Evolutionary conservation across 2,888 invertebrate genomes (phyloP).

Genomic region (Heliconius ismenius): DNA sequence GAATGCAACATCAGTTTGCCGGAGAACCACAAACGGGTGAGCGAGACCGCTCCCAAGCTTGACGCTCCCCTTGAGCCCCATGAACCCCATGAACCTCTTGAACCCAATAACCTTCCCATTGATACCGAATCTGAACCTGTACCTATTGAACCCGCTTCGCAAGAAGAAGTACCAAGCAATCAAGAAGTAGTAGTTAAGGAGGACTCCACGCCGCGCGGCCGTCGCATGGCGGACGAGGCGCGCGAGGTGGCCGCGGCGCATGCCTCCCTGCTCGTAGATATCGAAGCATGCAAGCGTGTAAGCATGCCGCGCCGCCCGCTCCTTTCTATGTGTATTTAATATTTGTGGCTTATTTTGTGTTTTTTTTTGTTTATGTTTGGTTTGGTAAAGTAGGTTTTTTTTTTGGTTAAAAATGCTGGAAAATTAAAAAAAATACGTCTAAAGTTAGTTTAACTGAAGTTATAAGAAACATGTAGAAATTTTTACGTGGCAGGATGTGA

Average conservation of each 20-base stretch:
- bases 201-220: slow-evolving; percentile 71
- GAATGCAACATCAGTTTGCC: slow-evolving; percentile 98
- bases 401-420: background rate
- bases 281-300: slow-evolving; percentile 87
- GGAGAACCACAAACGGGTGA: slow-evolving; percentile 99
- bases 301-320: slow-evolving; percentile 82
- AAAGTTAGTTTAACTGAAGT: too few relatives aligned
- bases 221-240: slow-evolving; percentile 76
- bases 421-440: background rate
- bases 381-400: slow-evolving; percentile 20
- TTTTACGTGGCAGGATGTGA: background rate
- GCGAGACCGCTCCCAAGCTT: slow-evolving; percentile 82
- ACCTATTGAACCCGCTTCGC: slow-evolving; percentile 58
- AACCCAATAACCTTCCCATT: slow-evolving; percentile 51
- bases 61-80: slow-evolving; percentile 51
- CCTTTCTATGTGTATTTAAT: slow-evolving; percentile 49
- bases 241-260: slow-evolving; percentile 78
- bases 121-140: slow-evolving; percentile 41
- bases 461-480: too few relatives aligned
- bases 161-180: slow-evolving; percentile 59
- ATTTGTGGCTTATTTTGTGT: slow-evolving; percentile 52
- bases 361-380: slow-evolving; percentile 47
- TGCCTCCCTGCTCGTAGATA: slow-evolving; percentile 81
- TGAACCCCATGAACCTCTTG: slow-evolving; percentile 49
- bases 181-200: slow-evolving; percentile 76